A percentile compares a stretch with the other conserved stretches of the same genome.
These are phyloP conservation scores for Spisula subtruncata DNA, from an alignment of 2,888 invertebrate species.

Conservation along the genomic window DNA sequence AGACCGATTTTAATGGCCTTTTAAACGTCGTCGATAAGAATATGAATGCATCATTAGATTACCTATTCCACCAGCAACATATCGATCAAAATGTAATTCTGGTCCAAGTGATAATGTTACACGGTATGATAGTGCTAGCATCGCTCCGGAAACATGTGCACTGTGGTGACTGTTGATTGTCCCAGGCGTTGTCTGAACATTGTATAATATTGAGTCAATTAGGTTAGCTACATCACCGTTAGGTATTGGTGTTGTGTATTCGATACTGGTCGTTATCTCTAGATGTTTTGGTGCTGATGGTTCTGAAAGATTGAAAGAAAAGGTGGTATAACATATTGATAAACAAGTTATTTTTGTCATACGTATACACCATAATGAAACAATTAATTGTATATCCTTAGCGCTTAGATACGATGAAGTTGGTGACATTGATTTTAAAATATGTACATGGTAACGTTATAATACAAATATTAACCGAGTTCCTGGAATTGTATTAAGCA, in stretches of 20 bases:
- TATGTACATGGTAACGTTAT: too few relatives aligned
- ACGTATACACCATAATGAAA: too few relatives aligned
- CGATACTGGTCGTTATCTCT: background rate
- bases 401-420: too few relatives aligned
- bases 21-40: too few relatives aligned
- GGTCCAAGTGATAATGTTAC: constrained; percentile 8
- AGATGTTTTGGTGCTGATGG: background rate
- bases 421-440: too few relatives aligned
- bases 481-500: too few relatives aligned
- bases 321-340: too few relatives aligned
- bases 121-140: background rate
- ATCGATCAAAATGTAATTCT: constrained; percentile 24
- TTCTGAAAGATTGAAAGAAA: background rate
- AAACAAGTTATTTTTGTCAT: too few relatives aligned
- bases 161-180: background rate
- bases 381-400: too few relatives aligned
- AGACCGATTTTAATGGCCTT: too few relatives aligned
- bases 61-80: constrained; percentile 21
- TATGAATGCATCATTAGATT: background rate
- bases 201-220: background rate
- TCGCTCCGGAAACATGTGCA: background rate
- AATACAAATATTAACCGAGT: too few relatives aligned
- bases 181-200: background rate
- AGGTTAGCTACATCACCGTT: background rate
- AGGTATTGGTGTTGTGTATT: background rate